phyloP scores from a whole-genome alignment of 1,140 invertebrate genomes.

The Archivesica marissinica region DNA sequence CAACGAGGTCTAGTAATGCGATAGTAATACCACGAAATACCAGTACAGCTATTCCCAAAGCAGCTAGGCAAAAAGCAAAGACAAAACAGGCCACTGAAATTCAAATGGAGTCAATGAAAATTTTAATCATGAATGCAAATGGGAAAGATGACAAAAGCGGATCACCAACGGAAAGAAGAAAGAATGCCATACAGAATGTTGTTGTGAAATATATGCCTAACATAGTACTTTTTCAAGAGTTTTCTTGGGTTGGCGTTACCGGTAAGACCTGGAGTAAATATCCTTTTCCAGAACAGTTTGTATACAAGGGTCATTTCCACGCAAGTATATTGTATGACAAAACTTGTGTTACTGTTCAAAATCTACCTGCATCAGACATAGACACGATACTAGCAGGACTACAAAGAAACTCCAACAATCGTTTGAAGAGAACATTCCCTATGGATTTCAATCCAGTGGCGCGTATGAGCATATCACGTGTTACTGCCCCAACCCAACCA shows the following conservation, averaged over 20 bases:
- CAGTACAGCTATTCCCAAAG: constrained; percentile 1
- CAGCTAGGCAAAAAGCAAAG: background rate
- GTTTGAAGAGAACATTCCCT: constrained; percentile 4
- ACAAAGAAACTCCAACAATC: constrained; percentile 9
- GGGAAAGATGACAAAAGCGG: constrained; percentile 25
- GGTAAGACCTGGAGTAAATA: constrained; percentile 16
- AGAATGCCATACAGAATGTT: constrained; percentile 15
- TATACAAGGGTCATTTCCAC: constrained; percentile 25
- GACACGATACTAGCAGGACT: background rate
- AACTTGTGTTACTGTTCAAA: background rate
- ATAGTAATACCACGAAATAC: background rate
- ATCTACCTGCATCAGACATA: background rate
- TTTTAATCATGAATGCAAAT: constrained; percentile 48
- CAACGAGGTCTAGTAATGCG: background rate
- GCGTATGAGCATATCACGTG: background rate
- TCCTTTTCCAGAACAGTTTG: constrained; percentile 33
- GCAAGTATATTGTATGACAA: constrained; percentile 40
- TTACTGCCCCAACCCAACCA: background rate
- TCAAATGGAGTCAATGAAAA: background rate
- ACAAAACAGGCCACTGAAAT: background rate
- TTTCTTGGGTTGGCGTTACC: constrained; percentile 30
- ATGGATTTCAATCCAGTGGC: constrained; percentile 13
- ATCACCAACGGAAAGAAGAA: constrained; percentile 12
- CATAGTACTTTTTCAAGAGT: constrained; percentile 45
- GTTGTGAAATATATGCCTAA: constrained; percentile 15